These are phyloP conservation scores for Synanthedon formicaeformis DNA, from an alignment of 2,888 invertebrate genomes.

Conservation along the genomic window DNA sequence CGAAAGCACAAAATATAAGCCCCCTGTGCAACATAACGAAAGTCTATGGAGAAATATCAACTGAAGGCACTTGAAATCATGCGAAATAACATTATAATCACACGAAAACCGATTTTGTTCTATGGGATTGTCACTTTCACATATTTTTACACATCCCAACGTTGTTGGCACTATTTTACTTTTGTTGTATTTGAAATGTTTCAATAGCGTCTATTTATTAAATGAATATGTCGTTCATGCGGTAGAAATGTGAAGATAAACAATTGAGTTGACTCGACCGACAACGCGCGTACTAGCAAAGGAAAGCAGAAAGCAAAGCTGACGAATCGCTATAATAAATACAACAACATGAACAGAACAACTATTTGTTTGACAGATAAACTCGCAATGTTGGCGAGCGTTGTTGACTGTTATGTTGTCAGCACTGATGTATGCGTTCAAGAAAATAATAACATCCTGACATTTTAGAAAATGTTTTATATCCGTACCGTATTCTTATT, in stretches of 20 bases:
- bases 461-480: not conserved
- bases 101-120: slow-evolving; percentile 38
- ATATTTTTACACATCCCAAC: slow-evolving; percentile 39
- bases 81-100: slow-evolving; percentile 52
- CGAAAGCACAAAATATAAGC: slow-evolving; percentile 32
- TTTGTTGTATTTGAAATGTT: slow-evolving; percentile 20
- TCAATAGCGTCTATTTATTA: slow-evolving; percentile 30
- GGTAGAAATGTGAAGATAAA: slow-evolving; percentile 39
- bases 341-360: slow-evolving; percentile 33
- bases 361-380: slow-evolving; percentile 10
- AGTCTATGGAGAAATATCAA: slow-evolving; percentile 32
- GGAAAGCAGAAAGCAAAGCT: slow-evolving; percentile 52
- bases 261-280: slow-evolving; percentile 49
- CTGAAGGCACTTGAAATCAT: slow-evolving; percentile 50
- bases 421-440: slow-evolving; percentile 27
- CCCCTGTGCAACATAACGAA: slow-evolving; percentile 34
- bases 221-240: slow-evolving; percentile 29
- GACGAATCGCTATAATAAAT: slow-evolving; percentile 18
- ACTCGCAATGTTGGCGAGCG: slow-evolving; percentile 31
- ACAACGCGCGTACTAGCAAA: slow-evolving; percentile 48
- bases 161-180: slow-evolving; percentile 25
- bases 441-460: slow-evolving; percentile 2
- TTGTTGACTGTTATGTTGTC: slow-evolving; percentile 24
- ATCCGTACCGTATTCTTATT: too few species aligned
- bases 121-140: slow-evolving; percentile 62